Conservation (phyloP, 2,797 vertebrate species). For the Mormyrops attenuatus region DNA sequence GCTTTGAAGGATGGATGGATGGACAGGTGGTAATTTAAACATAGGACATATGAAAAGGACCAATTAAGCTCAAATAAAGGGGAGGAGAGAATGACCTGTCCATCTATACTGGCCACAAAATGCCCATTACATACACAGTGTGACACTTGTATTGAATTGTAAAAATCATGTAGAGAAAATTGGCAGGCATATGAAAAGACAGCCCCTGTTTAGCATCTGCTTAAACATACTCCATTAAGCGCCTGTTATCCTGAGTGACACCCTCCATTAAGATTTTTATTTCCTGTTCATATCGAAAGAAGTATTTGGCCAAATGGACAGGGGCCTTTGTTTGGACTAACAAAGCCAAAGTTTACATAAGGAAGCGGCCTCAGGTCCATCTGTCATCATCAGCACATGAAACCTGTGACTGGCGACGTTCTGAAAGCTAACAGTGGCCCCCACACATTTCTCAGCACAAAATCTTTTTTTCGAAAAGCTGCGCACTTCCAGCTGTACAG, state of each 20-base stretch:
- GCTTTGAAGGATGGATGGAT: not conserved
- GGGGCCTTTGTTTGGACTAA: constrained; percentile 16
- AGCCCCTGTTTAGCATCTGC: constrained; percentile 45
- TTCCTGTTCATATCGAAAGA: constrained; percentile 35
- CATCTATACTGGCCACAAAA: constrained; percentile 64
- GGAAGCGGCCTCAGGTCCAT: not conserved
- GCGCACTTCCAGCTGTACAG: not conserved
- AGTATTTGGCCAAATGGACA: constrained; percentile 32
- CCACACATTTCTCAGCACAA: not conserved
- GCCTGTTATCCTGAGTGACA: constrained; percentile 71
- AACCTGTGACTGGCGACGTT: not conserved
- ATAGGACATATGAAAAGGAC: constrained; percentile 66
- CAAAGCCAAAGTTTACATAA: constrained; percentile 7
- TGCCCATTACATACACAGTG: constrained; percentile 73
- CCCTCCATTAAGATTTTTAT: constrained; percentile 60
- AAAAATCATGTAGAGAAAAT: constrained; percentile 53
- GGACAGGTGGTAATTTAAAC: not conserved
- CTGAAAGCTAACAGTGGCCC: not conserved
- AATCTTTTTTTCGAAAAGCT: not conserved
- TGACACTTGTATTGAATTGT: constrained; percentile 54
- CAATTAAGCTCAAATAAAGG: constrained; percentile 81
- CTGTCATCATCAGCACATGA: not conserved
- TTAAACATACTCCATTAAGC: constrained; percentile 72
- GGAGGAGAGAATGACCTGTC: constrained; percentile 68
- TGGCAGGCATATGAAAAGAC: constrained; percentile 20